Percentiles rank a stretch among this genome's conserved stretches.
These are phyloP conservation scores for Laticauda laticaudata DNA, from an alignment of 2,113 vertebrate species.

Conservation along the genomic window DNA sequence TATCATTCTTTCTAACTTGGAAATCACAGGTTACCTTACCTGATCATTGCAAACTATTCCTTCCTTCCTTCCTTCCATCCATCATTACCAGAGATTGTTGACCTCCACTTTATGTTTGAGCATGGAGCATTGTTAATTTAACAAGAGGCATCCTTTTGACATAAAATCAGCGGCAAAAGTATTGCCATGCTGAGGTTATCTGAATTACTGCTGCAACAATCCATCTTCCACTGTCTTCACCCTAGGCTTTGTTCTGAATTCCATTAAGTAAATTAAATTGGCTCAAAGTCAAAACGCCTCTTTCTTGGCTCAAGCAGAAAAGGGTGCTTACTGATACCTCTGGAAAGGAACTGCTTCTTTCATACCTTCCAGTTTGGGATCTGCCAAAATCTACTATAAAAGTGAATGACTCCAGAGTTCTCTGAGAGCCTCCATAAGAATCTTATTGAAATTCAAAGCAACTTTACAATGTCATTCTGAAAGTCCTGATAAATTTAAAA, in stretches of 20 bases:
- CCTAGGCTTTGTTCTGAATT: slow-evolving; percentile 42
- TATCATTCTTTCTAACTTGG: not conserved
- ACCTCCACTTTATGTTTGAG: slow-evolving; percentile 13
- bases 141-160: slow-evolving; percentile 43
- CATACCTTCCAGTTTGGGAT: not conserved
- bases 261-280: slow-evolving; percentile 70
- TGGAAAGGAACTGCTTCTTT: slow-evolving; percentile 36
- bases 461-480: slow-evolving; percentile 26
- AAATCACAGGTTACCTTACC: not conserved
- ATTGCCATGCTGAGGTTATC: slow-evolving; percentile 46
- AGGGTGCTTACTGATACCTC: slow-evolving; percentile 25
- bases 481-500: not conserved
- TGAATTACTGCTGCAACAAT: slow-evolving; percentile 56
- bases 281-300: slow-evolving; percentile 20
- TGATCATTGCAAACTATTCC: not conserved
- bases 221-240: slow-evolving; percentile 52
- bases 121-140: slow-evolving; percentile 22
- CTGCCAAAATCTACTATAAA: not conserved
- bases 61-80: not conserved
- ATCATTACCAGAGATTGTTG: slow-evolving; percentile 28
- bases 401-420: slow-evolving; percentile 16
- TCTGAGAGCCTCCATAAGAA: not conserved
- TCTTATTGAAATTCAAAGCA: slow-evolving; percentile 15
- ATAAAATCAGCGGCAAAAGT: slow-evolving; percentile 58
- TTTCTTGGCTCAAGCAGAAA: slow-evolving; percentile 10